phyloP scores from a whole-genome alignment of 2,888 invertebrate genomes.

The Vannuccia rotundouncinata region DNA sequence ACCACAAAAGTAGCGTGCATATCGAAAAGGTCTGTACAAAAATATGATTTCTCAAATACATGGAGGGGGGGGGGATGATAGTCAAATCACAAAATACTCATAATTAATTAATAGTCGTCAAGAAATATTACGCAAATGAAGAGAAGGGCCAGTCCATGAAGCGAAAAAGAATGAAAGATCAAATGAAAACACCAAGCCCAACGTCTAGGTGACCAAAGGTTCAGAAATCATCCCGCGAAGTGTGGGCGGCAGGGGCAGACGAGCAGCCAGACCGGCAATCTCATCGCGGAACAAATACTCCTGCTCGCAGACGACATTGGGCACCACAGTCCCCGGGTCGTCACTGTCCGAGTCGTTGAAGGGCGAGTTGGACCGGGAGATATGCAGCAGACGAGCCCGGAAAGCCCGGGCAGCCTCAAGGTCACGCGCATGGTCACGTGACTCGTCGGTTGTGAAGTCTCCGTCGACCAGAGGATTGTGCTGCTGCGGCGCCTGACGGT shows the following conservation, averaged over 20 bases:
- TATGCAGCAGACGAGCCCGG: background rate
- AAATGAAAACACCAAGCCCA: too few relatives aligned
- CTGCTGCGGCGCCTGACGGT: background rate
- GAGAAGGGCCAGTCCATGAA: too few relatives aligned
- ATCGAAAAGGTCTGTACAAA: too few relatives aligned
- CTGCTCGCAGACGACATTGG: background rate
- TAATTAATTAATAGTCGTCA: too few relatives aligned
- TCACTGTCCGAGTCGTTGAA: background rate
- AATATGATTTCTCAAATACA: too few relatives aligned
- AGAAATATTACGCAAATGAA: too few relatives aligned
- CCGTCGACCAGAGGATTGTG: too few relatives aligned
- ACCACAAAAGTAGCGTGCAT: too few relatives aligned
- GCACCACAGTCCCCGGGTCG: background rate
- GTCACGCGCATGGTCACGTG: background rate
- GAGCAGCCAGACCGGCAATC: background rate
- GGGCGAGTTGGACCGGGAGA: background rate
- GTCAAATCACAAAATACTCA: too few relatives aligned
- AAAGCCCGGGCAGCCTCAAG: background rate
- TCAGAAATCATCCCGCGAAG: background rate
- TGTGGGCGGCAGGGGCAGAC: background rate
- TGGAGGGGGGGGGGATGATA: too few relatives aligned
- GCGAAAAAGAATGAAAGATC: too few relatives aligned
- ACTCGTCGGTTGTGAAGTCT: too few relatives aligned
- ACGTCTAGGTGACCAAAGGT: background rate
- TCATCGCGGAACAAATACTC: background rate